Evolutionary conservation across 2,888 invertebrate genomes (phyloP).

Genomic region (Sesamia inferens): DNA sequence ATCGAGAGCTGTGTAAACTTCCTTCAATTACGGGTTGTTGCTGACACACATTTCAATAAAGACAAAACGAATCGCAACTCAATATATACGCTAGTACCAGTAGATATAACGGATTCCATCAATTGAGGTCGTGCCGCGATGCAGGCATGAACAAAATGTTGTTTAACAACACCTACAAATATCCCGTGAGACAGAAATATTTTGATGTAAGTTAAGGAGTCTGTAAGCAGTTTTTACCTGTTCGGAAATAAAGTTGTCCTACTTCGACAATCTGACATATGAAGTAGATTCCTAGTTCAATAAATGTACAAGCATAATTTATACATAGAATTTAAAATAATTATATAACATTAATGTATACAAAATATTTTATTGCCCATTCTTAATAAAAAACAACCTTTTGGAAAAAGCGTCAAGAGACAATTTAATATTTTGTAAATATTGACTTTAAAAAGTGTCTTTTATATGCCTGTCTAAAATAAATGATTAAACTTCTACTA

Average conservation of each 20-base stretch:
- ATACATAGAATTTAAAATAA: background rate
- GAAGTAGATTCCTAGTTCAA: too few species aligned
- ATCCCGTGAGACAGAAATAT: background rate
- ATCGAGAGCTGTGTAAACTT: constrained; percentile 5
- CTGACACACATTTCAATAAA: constrained; percentile 21
- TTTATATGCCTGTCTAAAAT: background rate
- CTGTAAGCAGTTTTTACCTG: background rate
- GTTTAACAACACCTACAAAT: background rate
- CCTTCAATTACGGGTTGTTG: constrained; percentile 31
- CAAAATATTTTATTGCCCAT: background rate
- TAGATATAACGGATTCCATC: constrained; percentile 20
- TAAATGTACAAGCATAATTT: too few species aligned
- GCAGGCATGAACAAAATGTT: background rate
- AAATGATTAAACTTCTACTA: background rate
- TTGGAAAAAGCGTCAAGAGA: background rate
- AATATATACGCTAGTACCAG: background rate
- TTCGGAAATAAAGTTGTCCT: background rate
- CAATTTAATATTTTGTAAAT: background rate
- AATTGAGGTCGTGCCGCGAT: constrained; percentile 34
- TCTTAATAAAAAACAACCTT: background rate
- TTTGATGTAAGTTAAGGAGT: constrained; percentile 8
- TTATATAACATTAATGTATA: background rate
- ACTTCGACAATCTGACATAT: background rate
- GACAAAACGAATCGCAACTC: constrained; percentile 2
- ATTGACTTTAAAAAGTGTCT: background rate